These are phyloP conservation scores for Australoheros scitulus DNA, from an alignment of 2,113 vertebrate species.

Conservation along the genomic window DNA sequence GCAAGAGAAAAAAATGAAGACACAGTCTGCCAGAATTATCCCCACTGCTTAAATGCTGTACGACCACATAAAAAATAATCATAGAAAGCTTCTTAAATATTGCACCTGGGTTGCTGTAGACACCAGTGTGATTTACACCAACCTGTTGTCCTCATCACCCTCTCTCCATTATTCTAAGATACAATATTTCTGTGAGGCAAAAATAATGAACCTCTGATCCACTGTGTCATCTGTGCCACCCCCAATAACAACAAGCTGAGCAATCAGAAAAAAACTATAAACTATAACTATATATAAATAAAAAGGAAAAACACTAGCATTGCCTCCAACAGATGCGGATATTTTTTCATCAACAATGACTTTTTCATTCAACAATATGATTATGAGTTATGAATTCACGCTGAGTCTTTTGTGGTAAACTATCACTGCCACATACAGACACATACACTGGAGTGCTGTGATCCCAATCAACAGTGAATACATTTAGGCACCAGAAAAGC, in stretches of 20 bases:
- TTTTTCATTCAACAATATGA: neutral
- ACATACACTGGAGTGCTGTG: too few species aligned
- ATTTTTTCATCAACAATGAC: fast-evolving
- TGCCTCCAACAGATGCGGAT: neutral
- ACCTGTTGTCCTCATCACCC: neutral
- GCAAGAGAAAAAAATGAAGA: neutral
- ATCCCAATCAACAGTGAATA: too few species aligned
- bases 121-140: neutral
- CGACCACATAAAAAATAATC: fast-evolving
- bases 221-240: neutral
- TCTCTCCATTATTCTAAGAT: neutral
- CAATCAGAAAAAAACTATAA: neutral
- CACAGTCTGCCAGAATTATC: neutral
- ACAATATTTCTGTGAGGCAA: neutral
- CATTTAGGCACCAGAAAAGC: too few species aligned
- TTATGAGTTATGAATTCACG: neutral
- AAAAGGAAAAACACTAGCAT: neutral
- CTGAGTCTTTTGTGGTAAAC: neutral
- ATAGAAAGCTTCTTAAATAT: neutral
- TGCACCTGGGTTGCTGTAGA: neutral
- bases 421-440: too few species aligned
- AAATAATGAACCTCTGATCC: neutral
- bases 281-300: too few species aligned
- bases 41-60: neutral
- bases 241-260: neutral